Evolutionary conservation across 1,140 invertebrate genomes (phyloP).

Genomic region (Brachystomella parvula): DNA sequence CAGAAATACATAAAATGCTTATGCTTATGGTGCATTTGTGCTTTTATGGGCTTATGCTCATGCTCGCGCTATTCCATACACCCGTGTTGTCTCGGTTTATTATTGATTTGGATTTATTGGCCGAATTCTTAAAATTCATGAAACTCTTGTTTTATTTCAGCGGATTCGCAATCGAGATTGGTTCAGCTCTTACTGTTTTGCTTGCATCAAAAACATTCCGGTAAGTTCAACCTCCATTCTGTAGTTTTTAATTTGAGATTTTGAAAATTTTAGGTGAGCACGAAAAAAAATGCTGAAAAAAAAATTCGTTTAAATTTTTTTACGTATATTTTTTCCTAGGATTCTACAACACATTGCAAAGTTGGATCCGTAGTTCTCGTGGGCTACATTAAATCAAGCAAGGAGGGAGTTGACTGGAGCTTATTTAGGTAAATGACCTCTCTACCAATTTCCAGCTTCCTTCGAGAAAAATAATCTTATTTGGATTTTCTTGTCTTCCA

Average conservation of each 20-base stretch:
- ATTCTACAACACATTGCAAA: slow-evolving; percentile 89
- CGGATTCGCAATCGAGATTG: slow-evolving; percentile 92
- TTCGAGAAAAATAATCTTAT: too few relatives aligned
- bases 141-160: slow-evolving; percentile 46
- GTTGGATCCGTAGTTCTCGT: slow-evolving; percentile 93
- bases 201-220: slow-evolving; percentile 90
- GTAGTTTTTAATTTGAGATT: too few relatives aligned
- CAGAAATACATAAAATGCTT: too few relatives aligned
- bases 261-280: neutral
- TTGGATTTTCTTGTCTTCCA: slow-evolving; percentile 46
- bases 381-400: slow-evolving; percentile 59
- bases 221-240: too few relatives aligned
- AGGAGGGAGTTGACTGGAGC: slow-evolving; percentile 78
- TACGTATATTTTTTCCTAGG: neutral
- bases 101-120: too few relatives aligned
- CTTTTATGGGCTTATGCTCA: too few relatives aligned
- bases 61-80: too few relatives aligned
- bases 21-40: too few relatives aligned
- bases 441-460: too few relatives aligned
- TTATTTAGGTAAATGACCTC: slow-evolving; percentile 61
- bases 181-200: slow-evolving; percentile 89
- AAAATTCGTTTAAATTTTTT: too few relatives aligned
- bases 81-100: too few relatives aligned
- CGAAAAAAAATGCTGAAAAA: too few relatives aligned
- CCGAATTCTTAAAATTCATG: neutral